Percentiles rank a stretch among this genome's conserved stretches.
Evolutionary conservation across 2,113 vertebrate genomes (phyloP).

Genomic region (Ammospiza nelsoni): DNA sequence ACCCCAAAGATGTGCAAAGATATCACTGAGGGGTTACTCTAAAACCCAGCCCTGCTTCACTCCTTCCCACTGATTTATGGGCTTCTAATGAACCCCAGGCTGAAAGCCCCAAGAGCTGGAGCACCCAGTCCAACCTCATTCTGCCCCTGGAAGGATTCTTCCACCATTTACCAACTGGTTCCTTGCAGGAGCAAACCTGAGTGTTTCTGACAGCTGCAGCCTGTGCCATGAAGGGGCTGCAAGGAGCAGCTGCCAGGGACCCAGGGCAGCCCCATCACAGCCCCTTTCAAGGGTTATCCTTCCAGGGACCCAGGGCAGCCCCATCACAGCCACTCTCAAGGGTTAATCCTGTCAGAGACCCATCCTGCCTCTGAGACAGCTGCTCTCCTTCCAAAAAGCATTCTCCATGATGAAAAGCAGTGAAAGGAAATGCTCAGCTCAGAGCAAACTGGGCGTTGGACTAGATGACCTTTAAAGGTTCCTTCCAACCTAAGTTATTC

Average conservation of each 20-base stretch:
- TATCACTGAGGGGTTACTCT: background rate
- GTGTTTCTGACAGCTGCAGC: background rate
- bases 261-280: background rate
- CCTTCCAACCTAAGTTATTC: background rate
- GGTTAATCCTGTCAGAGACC: background rate
- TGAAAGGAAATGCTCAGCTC: background rate
- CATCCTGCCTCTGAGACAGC: background rate
- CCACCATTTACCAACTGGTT: background rate
- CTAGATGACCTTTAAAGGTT: background rate
- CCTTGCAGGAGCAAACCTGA: background rate
- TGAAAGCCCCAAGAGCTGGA: background rate
- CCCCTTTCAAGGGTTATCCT: background rate
- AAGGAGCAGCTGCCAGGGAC: background rate
- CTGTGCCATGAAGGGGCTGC: background rate
- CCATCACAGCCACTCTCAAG: background rate
- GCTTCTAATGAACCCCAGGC: background rate
- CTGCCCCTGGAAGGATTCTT: background rate
- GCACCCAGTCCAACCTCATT: background rate
- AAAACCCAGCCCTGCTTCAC: background rate
- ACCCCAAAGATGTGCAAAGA: background rate
- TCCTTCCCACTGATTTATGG: background rate
- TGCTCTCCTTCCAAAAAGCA: background rate
- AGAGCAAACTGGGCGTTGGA: background rate
- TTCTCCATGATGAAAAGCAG: rapidly evolving
- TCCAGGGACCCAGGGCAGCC: background rate